Percentiles rank a stretch among this genome's conserved stretches.
phyloP scores from a whole-genome alignment of 2,797 vertebrate genomes.

The Chrysocyon brachyurus region DNA sequence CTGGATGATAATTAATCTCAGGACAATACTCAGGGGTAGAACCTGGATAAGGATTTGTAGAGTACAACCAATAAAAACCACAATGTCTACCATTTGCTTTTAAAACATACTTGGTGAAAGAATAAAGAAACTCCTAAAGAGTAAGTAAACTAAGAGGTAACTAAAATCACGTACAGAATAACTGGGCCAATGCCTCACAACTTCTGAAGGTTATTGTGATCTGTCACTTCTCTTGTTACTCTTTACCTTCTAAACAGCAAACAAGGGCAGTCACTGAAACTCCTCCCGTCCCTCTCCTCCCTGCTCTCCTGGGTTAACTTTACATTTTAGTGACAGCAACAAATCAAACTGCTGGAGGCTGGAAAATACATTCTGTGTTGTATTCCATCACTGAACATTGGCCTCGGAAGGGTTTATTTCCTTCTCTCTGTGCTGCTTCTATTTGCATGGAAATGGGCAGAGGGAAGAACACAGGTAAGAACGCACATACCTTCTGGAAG shows the following conservation, averaged over 20 bases:
- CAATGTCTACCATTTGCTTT: neutral
- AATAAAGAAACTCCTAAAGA: neutral
- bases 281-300: neutral
- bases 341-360: conserved; percentile 68
- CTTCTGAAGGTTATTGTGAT: conserved; percentile 25
- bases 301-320: conserved; percentile 10
- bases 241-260: conserved; percentile 55
- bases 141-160: neutral
- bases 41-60: neutral
- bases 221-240: neutral
- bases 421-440: neutral
- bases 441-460: conserved; percentile 60
- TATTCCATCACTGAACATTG: neutral
- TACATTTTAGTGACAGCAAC: conserved; percentile 47
- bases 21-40: neutral
- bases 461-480: neutral
- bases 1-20: conserved; percentile 11
- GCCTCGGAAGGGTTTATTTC: conserved; percentile 32
- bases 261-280: neutral
- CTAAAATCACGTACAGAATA: neutral
- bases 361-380: conserved; percentile 58
- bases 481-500: neutral
- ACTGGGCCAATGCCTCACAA: neutral
- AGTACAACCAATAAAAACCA: neutral
- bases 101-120: neutral